Base-by-base conservation (phyloP, 1,140 invertebrate species). In the Pseudomyrmex sp. region DNA sequence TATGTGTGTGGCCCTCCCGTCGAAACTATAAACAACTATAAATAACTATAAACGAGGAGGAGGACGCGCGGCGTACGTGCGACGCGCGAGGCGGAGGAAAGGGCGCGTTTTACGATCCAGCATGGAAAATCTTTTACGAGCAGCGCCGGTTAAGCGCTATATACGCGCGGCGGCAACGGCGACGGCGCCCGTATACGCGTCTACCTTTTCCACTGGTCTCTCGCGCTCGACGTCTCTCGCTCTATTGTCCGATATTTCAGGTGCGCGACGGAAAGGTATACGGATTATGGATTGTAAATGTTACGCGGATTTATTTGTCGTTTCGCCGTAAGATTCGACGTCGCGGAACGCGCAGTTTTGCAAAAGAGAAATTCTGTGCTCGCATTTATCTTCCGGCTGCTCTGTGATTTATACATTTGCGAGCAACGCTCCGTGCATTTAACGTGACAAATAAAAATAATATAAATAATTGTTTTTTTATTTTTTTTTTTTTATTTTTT, bases 191-290 rank as follows among this genome's bases (percentile, higher is more conserved):
- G 23, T 26, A 26, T 26, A 26, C 48, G 15, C 12, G 8, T 26
- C 23, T 15, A 18, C 18, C 44, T 69, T 12, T 63, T 44, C 61
- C 59, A 59, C 18, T 69, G 18, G 44, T 54, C 61, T 48, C 46
- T 69, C 35, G 35, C 35, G 35, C 35, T 35, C 5, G 35, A 3
- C 35, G 35, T 35, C 35, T 35, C 35, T 18, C 65, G 76, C 23
- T 80, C 76, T 61, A 72, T 80, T 72, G 76, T 72, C 76, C 76
- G 54, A 80, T 72, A 80, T 80, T 80, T 80, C 56, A 72, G 63
- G 23, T 72, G 35, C 54, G 44, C 66, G 54, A 79, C 18, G 54
- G 20, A 59, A 79, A 79, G 44, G 20, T 59, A 35, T 35, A 58
- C 20, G 44, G 65, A 79, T 79, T 72, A 79, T 59, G 35, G 76